A percentile compares a stretch with the other conserved stretches of the same genome.
phyloP scores from a whole-genome alignment of 2,888 invertebrate species.

The Ceraclea dissimilis region DNA sequence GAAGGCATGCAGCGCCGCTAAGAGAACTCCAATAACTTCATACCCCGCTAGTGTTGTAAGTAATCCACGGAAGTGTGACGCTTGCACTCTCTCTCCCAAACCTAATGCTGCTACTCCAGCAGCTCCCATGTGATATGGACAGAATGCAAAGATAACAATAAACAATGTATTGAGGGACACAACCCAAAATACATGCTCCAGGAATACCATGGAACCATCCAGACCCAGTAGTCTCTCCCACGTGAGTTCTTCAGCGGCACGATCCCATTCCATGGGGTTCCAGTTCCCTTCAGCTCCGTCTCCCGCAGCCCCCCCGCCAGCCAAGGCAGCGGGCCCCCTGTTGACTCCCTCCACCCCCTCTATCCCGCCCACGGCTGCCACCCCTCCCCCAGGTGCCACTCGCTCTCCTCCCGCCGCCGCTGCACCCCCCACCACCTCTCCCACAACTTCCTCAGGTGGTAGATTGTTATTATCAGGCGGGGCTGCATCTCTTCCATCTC shows the following conservation, averaged over 20 bases:
- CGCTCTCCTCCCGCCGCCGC: slow-evolving; percentile 30
- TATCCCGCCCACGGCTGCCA: slow-evolving; percentile 29
- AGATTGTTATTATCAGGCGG: slow-evolving; percentile 46
- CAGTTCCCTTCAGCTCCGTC: slow-evolving; percentile 81
- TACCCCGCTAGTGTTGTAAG: slow-evolving; percentile 92
- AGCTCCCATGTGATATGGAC: slow-evolving; percentile 92
- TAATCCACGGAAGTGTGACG: slow-evolving; percentile 83
- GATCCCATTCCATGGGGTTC: slow-evolving; percentile 99
- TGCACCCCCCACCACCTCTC: slow-evolving; percentile 27
- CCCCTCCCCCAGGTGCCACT: slow-evolving; percentile 28
- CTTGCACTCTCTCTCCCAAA: slow-evolving; percentile 53
- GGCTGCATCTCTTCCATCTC: slow-evolving; percentile 32
- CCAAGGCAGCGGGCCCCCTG: slow-evolving; percentile 35
- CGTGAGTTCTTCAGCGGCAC: slow-evolving; percentile 94
- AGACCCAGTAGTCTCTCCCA: slow-evolving; percentile 95
- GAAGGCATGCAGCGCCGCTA: slow-evolving; percentile 78
- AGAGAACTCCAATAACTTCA: slow-evolving; percentile 73
- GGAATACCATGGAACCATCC: slow-evolving; percentile 92
- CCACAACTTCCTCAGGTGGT: slow-evolving; percentile 32
- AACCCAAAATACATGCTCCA: slow-evolving; percentile 99
- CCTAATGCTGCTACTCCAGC: slow-evolving; percentile 69
- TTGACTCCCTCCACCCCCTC: background rate
- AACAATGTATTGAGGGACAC: slow-evolving; percentile 95
- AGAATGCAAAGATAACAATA: slow-evolving; percentile 94
- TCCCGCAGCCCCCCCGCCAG: slow-evolving; percentile 34